Base-by-base conservation (phyloP, 2,113 vertebrate genomes). In the Anser cygnoides region DNA sequence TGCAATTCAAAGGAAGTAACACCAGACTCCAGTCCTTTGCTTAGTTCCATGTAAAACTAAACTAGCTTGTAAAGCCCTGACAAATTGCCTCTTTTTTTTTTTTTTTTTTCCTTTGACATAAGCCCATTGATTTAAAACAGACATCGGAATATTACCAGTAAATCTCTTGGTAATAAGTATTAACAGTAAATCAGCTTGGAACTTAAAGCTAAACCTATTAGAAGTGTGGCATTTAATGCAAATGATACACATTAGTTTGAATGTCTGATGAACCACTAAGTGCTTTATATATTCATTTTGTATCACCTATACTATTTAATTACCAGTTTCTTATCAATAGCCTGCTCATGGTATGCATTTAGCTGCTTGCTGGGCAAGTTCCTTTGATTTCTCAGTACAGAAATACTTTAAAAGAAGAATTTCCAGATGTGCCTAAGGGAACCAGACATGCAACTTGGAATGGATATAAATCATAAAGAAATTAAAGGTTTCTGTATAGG, bases 111-210 rank as follows among this genome's bases (percentile, higher is more conserved):
- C 37, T 84, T 82, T 92, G 83, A 35, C 59, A 80, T 14, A 87
- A 91, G 10, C 39, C n/a, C 31, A 72, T 91, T 96, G 91, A 81
- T 54, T 91, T 88, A 90, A 94, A 88, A 91, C 54, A 21, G 19
- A 82, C 65, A n/a, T 25, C 20, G 79, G 81, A 95, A 90, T 67
- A 33, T 46, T 88, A 81, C 97, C 91, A 96, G 75, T 22, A 95
- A 61, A 74, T 79, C 50, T 92, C 85, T 95, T 70, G 35, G 29
- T 93, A 43, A 44, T 44, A 44, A 46, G 19, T 49, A 49, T 49
- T 49, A 49, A 20, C 46, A 49, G 20, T 49, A 94, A 94, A 87
- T 91, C 41, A 86, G 9, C 41, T 91, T 71, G 61, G 11, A 72
- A 83, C 35, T 88, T 82, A 67, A 78, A 90, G 61, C 37, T 81